Conservation (phyloP, 2,888 invertebrate genomes). For the Fabriciana adippe region DNA sequence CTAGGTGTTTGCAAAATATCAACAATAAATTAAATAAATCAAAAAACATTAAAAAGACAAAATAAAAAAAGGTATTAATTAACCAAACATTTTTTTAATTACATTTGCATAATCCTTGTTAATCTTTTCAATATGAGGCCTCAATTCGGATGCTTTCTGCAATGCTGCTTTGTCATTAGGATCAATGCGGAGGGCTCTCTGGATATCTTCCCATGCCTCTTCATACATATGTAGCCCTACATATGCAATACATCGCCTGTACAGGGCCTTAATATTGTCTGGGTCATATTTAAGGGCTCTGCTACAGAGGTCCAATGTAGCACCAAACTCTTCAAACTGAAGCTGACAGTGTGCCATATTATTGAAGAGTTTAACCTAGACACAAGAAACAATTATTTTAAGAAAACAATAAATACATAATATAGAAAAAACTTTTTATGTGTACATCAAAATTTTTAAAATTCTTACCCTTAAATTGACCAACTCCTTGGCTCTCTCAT, state of each 20-base stretch:
- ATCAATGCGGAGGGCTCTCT: slow-evolving; percentile 80
- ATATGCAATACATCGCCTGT: slow-evolving; percentile 91
- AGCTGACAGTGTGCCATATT: slow-evolving; percentile 93
- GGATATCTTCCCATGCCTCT: slow-evolving; percentile 83
- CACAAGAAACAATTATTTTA: slow-evolving; percentile 38
- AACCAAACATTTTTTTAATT: slow-evolving; percentile 82
- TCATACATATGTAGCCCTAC: slow-evolving; percentile 84
- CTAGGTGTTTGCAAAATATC: too few relatives aligned
- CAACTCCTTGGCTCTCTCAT: slow-evolving; percentile 76
- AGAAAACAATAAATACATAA: neutral
- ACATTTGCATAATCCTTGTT: slow-evolving; percentile 82
- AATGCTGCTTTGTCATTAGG: slow-evolving; percentile 85
- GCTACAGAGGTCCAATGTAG: slow-evolving; percentile 87
- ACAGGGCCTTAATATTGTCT: slow-evolving; percentile 92
- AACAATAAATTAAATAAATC: too few relatives aligned
- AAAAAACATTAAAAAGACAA: neutral
- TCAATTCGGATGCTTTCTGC: slow-evolving; percentile 81
- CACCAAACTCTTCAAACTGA: slow-evolving; percentile 84
- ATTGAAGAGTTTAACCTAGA: slow-evolving; percentile 86
- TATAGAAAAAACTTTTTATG: neutral
- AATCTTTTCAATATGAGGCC: slow-evolving; percentile 81
- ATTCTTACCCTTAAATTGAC: slow-evolving; percentile 73
- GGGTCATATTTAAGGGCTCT: slow-evolving; percentile 89
- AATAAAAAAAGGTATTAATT: slow-evolving; percentile 41
- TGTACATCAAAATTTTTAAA: slow-evolving; percentile 12